Base-by-base conservation (phyloP, 2,888 invertebrate species). In the Tenthredo amoena region DNA sequence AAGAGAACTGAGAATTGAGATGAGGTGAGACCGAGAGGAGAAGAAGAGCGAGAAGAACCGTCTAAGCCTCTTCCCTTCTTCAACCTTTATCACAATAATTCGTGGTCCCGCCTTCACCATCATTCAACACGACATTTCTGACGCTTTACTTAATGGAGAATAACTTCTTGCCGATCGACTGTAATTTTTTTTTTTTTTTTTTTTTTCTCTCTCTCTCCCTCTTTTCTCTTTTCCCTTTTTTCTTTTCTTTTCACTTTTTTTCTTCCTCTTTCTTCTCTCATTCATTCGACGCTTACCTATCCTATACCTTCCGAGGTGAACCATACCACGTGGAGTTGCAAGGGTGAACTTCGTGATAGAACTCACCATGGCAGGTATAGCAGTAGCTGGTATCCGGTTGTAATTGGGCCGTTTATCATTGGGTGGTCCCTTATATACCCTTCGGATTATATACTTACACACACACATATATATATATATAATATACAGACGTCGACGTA, bases 361-460 rank as follows among this genome's bases (percentile, higher is more conserved):
- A 43, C 74, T 43, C 21, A 26, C 21, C 40, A n/a, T 74, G 43
- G 40, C 18, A 21, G 40, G 21, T 74, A 68, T 31, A 68, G 65
- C 15, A 31, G 68, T 83, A 47, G 47, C 81, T 68, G 31, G 47
- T 83, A 83, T 83, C 83, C 83, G 68, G 47, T 83, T 58, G 83
- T 83, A 83, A 83, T 83, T 83, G 83, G 83, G 31, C 83, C 83
- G 83, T 83, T 83, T 68, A 68, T 83, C 83, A 83, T 83, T 83
- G 15, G 47, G 83, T n/a, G 68, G 31, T 68, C 83, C 68, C 47
- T 83, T 83, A 71, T 83, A 71, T 83, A 83, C 83, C 71, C n/a
- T 81, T 7, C 2, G 83, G 68, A 68, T 83, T 71, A 83, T 68
- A 68, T 83, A 83, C 83, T 47, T 68, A 79, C 43, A 12, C 72